Percentiles rank a stretch among this genome's conserved stretches.
Conservation (phyloP, 2,888 invertebrate genomes). For the Drosophila aldrichi region DNA sequence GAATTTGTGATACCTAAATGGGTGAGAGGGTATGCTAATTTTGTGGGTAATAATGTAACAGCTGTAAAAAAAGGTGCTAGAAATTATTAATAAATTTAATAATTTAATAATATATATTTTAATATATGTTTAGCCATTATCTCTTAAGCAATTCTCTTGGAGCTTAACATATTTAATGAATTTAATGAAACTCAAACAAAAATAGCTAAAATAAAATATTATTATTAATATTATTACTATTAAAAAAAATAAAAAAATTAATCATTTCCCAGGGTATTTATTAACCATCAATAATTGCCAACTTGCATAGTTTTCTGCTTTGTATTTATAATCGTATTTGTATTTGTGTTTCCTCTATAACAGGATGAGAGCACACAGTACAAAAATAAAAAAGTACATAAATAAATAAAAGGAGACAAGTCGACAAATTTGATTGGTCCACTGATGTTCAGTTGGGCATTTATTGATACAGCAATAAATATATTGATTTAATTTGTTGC, state of each 20-base stretch:
- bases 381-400: neutral
- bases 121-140: no score
- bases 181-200: no score
- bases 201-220: no score
- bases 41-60: no score
- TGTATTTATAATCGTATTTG: slow-evolving; percentile 12
- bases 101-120: no score
- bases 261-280: neutral
- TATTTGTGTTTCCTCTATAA: slow-evolving; percentile 11
- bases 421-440: slow-evolving; percentile 53
- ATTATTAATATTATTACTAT: no score
- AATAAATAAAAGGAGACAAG: slow-evolving; percentile 12
- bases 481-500: slow-evolving; percentile 53
- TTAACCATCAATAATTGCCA: no score
- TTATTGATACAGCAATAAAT: slow-evolving; percentile 38
- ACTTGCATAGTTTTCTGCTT: neutral
- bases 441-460: slow-evolving; percentile 52
- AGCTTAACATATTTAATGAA: no score
- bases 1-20: slow-evolving; percentile 25
- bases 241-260: no score
- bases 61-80: no score
- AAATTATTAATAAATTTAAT: no score
- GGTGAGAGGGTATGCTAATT: neutral
- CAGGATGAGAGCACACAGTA: neutral
- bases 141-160: no score